Evolutionary conservation across 1,140 invertebrate genomes (phyloP), one percentile per base, ranked within the genome.

Genomic region (Halyomorpha halys): DNA sequence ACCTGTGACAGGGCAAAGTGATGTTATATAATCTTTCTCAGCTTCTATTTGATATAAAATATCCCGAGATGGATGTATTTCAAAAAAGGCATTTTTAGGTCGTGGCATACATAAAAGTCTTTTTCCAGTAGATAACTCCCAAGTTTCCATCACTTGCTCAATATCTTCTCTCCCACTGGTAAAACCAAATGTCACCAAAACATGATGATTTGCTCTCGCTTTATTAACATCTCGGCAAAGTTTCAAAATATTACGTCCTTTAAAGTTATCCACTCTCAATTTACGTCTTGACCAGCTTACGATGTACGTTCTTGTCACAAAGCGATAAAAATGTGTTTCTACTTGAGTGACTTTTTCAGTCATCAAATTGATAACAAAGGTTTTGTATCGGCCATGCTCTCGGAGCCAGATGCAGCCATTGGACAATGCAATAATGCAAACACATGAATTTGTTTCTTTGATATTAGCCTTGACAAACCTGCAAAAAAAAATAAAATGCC

Each of bases 131-230:
- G 19, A 23, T 23, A 56, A 21, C 23, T 56, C 53, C 53, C 53
- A 56, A 56, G 53, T 56, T 25, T 56, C 53, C 53, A 56, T 56
- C 2, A 56, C 23, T 21, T 56, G 53, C 23, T 56, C 53, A 18
- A 19, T 18, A 56, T 56, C 53, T 23, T 19, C 19, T 23, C 23
- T 25, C 15, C 23, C 14, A 25, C 53, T 23, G 21, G 47, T 49
- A 14, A 49, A 49, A 21, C 47, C n/a, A 56, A 56, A 56, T 11
- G 53, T 56, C 4, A 56, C 53, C 14, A 56, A 23, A 23, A 56
- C 23, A 15, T 56, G 18, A 25, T 25, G 18, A 25, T 56, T 56
- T 23, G 53, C 53, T 5, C 53, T 21, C 1, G 53, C 53, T 56
- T 56, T 56, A 23, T 56, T 56, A 5, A 56, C 23, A 56, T 56